phyloP scores from a whole-genome alignment of 1,140 invertebrate species.

The Acromyrmex echinatior region DNA sequence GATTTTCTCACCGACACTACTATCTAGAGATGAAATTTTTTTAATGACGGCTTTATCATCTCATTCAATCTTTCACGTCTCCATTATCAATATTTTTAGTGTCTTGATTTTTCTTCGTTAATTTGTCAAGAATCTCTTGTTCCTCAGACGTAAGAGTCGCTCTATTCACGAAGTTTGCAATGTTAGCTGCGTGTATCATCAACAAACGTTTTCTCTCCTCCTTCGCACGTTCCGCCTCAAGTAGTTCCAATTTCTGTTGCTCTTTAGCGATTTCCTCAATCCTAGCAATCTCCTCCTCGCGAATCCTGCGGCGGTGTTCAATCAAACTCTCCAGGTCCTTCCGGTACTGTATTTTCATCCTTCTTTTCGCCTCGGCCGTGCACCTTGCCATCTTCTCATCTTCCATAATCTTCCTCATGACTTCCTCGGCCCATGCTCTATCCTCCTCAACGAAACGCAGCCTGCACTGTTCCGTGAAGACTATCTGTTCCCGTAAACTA shows the following conservation, averaged over 20 bases:
- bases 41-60: background rate
- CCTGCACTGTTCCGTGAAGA: slow-evolving; percentile 74
- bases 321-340: slow-evolving; percentile 78
- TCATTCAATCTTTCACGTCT: background rate
- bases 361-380: slow-evolving; percentile 72
- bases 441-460: slow-evolving; percentile 71
- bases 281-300: slow-evolving; percentile 68
- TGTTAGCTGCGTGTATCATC: slow-evolving; percentile 70
- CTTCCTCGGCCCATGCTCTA: slow-evolving; percentile 73
- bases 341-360: slow-evolving; percentile 72
- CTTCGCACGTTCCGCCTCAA: slow-evolving; percentile 76
- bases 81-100: background rate
- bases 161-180: slow-evolving; percentile 75
- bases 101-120: background rate
- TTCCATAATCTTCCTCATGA: slow-evolving; percentile 75
- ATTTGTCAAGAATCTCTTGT: slow-evolving; percentile 46
- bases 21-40: background rate
- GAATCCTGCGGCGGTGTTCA: slow-evolving; percentile 70
- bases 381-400: slow-evolving; percentile 73
- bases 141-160: slow-evolving; percentile 73
- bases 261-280: slow-evolving; percentile 88
- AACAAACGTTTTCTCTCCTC: slow-evolving; percentile 76
- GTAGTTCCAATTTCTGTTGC: slow-evolving; percentile 93
- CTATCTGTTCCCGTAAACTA: slow-evolving; percentile 76
- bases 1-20: background rate